Percentiles rank a stretch among this genome's conserved stretches.
Evolutionary conservation across 2,797 vertebrate genomes (phyloP).

Genomic region (Gorsachius magnificus): DNA sequence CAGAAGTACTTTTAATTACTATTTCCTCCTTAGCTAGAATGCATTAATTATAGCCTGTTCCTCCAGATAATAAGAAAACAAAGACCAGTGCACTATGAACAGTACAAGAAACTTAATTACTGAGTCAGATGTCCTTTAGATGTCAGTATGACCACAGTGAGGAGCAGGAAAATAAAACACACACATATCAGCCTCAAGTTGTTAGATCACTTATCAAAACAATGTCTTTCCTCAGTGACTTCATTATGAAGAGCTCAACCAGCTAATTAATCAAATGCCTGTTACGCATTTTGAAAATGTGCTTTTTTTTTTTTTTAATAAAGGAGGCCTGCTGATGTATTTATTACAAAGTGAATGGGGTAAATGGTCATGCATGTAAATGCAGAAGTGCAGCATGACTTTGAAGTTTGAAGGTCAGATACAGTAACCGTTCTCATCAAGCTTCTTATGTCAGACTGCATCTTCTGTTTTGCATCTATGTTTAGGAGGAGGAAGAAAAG

Average conservation of each 20-base stretch:
- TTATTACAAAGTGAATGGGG: not conserved
- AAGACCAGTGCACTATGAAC: conserved; percentile 15
- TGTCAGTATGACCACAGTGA: conserved; percentile 8
- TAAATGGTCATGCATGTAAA: conserved; percentile 26
- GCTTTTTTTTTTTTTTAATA: not conserved
- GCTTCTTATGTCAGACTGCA: not conserved
- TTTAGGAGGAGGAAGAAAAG: not conserved
- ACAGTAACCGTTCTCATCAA: conserved; percentile 15
- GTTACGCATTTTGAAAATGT: not conserved
- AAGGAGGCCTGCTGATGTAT: not conserved
- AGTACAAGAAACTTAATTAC: conserved; percentile 36
- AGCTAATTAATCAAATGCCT: not conserved
- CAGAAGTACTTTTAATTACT: conserved; percentile 9
- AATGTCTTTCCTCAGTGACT: conserved; percentile 12
- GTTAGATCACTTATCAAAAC: conserved; percentile 52
- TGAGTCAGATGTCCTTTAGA: conserved; percentile 44
- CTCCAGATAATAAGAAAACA: conserved; percentile 35
- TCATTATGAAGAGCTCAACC: conserved; percentile 3
- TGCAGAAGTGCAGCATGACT: conserved; percentile 18
- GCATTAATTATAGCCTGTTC: conserved; percentile 21
- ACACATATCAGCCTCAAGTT: not conserved
- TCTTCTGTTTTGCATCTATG: conserved; percentile 4
- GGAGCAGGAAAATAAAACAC: not conserved
- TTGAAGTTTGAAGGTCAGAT: conserved; percentile 70
- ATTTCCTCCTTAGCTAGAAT: conserved; percentile 12